A percentile compares a stretch with the other conserved stretches of the same genome.
Evolutionary conservation across 2,888 invertebrate species (phyloP).

Genomic region (Dryadula phaetusa): DNA sequence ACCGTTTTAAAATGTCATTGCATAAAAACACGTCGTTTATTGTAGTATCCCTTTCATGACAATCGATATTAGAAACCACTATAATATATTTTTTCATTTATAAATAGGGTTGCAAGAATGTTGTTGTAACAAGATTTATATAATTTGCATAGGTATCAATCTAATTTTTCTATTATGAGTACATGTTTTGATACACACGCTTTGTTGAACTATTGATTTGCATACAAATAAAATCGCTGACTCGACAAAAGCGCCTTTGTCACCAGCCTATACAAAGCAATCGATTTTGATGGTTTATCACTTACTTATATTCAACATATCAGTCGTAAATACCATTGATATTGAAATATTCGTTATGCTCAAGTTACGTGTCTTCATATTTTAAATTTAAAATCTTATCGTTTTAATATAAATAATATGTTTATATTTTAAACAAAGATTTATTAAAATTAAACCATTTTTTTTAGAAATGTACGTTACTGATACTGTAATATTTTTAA

Average conservation of each 20-base stretch:
- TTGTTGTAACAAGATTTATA: neutral
- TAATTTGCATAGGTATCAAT: neutral
- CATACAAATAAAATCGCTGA: conserved; percentile 81
- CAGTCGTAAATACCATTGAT: conserved; percentile 77
- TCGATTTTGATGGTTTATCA: conserved; percentile 76
- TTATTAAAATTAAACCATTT: too few species aligned
- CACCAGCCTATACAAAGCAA: conserved; percentile 73
- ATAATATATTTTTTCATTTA: conserved; percentile 3
- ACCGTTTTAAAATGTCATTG: conserved; percentile 28
- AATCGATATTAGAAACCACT: conserved; percentile 8
- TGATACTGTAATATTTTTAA: too few species aligned
- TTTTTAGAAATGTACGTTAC: too few species aligned
- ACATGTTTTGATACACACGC: conserved; percentile 49
- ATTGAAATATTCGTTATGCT: conserved; percentile 80
- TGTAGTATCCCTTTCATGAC: conserved; percentile 13
- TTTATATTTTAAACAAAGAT: too few species aligned
- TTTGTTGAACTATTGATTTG: conserved; percentile 70
- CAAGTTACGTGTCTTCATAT: conserved; percentile 66
- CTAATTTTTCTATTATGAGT: conserved; percentile 50
- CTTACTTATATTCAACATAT: conserved; percentile 80
- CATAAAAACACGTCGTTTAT: conserved; percentile 26
- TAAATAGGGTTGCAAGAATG: neutral
- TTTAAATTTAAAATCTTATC: neutral
- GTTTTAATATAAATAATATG: neutral
- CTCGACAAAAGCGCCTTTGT: conserved; percentile 78